phyloP scores from a whole-genome alignment of 1,140 invertebrate genomes.

The Sesamia nonagrioides region DNA sequence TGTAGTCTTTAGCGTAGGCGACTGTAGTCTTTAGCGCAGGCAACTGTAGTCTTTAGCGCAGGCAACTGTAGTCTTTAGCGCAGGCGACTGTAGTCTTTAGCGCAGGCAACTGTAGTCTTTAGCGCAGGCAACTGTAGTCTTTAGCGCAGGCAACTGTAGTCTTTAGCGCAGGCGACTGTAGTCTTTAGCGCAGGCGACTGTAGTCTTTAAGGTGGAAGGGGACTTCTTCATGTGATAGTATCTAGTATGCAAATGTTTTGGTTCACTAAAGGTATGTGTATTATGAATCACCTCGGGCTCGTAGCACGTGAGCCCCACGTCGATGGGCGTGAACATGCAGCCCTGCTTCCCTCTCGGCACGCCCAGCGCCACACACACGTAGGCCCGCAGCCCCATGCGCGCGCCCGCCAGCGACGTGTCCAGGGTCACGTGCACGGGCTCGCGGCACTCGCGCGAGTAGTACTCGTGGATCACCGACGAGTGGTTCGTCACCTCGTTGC shows the following conservation, averaged over 20 bases:
- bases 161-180: too few species aligned
- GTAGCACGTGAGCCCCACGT: slow-evolving; percentile 94
- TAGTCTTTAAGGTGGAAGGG: too few species aligned
- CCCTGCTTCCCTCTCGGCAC: slow-evolving; percentile 97
- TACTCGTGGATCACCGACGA: slow-evolving; percentile 99
- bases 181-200: too few species aligned
- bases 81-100: too few species aligned
- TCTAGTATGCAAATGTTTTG: neutral
- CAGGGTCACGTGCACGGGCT: slow-evolving; percentile 97
- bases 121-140: too few species aligned
- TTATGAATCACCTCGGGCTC: slow-evolving; percentile 93
- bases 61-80: too few species aligned
- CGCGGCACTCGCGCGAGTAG: slow-evolving; percentile 96
- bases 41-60: too few species aligned
- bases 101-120: too few species aligned
- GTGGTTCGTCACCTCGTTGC: slow-evolving; percentile 98
- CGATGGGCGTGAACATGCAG: slow-evolving; percentile 98
- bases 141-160: too few species aligned
- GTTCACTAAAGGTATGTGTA: neutral
- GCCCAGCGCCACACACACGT: slow-evolving; percentile 93
- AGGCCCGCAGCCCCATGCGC: slow-evolving; percentile 97
- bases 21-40: too few species aligned
- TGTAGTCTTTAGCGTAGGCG: too few species aligned
- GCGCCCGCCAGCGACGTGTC: slow-evolving; percentile 95
- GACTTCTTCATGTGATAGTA: too few species aligned